Conservation (phyloP, 2,113 vertebrate species). For the Anhinga anhinga region DNA sequence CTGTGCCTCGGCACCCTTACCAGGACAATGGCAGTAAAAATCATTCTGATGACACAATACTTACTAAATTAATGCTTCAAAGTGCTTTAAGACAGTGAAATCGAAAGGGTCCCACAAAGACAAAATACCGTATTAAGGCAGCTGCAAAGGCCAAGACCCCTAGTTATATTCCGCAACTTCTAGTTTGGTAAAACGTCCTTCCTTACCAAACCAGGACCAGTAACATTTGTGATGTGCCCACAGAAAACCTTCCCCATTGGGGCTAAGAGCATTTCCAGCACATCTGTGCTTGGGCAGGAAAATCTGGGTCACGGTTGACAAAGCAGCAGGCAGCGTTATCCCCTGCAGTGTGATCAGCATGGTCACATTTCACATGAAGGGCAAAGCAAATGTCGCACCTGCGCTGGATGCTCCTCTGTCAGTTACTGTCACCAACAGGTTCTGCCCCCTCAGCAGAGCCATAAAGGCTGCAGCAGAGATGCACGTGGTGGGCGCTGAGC, state of each 20-base stretch:
- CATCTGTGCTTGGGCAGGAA: neutral
- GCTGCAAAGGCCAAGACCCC: neutral
- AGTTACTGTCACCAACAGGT: neutral
- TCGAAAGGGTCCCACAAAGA: neutral
- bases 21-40: neutral
- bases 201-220: neutral
- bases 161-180: neutral
- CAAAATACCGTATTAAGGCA: neutral
- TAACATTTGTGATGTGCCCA: neutral
- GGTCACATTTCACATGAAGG: neutral
- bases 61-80: neutral
- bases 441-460: neutral
- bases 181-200: neutral
- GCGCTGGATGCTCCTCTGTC: neutral
- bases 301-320: neutral
- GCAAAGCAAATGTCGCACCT: constrained; percentile 25
- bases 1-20: neutral
- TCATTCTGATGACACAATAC: neutral
- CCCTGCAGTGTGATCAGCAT: neutral
- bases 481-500: accelerated
- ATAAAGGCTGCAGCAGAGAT: neutral
- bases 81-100: neutral
- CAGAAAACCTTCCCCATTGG: neutral
- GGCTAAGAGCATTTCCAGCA: neutral
- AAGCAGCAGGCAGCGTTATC: neutral